phyloP scores from a whole-genome alignment of 2,888 invertebrate genomes.

The Catocala nupta region DNA sequence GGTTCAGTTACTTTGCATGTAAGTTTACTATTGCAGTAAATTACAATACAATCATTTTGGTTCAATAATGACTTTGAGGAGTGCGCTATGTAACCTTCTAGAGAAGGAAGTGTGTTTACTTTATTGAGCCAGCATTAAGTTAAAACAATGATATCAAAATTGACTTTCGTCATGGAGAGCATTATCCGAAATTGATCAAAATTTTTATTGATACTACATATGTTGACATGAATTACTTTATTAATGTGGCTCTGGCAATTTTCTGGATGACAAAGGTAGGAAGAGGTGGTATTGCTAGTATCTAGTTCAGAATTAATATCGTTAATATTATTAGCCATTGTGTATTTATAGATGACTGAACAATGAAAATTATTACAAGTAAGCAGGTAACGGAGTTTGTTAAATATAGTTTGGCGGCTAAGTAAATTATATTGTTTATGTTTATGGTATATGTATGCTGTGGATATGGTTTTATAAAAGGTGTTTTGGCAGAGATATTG shows the following conservation, averaged over 20 bases:
- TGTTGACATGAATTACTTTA: conserved; percentile 24
- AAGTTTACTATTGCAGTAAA: conserved; percentile 12
- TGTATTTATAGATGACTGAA: neutral
- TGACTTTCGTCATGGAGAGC: neutral
- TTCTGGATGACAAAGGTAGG: too few species aligned
- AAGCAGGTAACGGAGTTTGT: too few species aligned
- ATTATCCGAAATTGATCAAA: conserved; percentile 16
- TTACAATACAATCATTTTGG: conserved; percentile 31
- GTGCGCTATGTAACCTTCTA: conserved; percentile 16
- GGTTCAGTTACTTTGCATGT: conserved; percentile 17
- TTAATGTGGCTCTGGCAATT: too few species aligned
- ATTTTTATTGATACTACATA: conserved; percentile 28
- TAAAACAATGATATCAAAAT: conserved; percentile 23
- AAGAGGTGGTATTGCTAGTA: too few species aligned
- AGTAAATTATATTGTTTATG: too few species aligned
- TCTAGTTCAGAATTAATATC: too few species aligned
- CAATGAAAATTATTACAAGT: too few species aligned
- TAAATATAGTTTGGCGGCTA: too few species aligned
- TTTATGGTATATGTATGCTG: too few species aligned
- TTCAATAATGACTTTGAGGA: conserved; percentile 4
- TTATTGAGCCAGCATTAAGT: conserved; percentile 30
- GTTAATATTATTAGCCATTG: too few species aligned
- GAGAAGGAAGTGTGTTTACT: conserved; percentile 1
- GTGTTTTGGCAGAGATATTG: too few species aligned
- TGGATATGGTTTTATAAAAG: too few species aligned